Percentiles rank a stretch among this genome's conserved stretches.
Evolutionary conservation across 1,140 invertebrate species (phyloP).

Genomic region (Araneus ventricosus): DNA sequence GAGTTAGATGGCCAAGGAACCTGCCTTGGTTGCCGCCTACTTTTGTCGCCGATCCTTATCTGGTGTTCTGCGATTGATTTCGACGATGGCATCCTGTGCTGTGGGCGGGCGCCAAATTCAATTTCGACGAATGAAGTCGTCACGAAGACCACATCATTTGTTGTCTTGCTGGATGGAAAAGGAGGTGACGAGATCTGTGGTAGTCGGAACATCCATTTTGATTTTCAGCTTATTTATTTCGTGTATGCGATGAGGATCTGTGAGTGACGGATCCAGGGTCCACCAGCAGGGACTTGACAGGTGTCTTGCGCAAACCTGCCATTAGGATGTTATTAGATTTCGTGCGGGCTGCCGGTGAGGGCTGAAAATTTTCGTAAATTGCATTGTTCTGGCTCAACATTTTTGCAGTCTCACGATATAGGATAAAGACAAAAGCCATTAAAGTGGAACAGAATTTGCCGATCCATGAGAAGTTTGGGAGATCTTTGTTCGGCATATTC

Average conservation of each 20-base stretch:
- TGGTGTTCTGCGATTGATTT: neutral
- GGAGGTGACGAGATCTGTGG: neutral
- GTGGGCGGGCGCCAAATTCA: constrained; percentile 62
- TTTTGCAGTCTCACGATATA: neutral
- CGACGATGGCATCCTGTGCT: constrained; percentile 24
- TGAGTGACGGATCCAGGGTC: constrained; percentile 34
- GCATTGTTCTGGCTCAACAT: neutral
- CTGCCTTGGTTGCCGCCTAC: constrained; percentile 1
- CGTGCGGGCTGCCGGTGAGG: neutral
- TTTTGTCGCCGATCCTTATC: constrained; percentile 66
- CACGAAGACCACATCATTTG: constrained; percentile 52
- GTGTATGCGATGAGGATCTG: constrained; percentile 22
- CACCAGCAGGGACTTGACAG: neutral
- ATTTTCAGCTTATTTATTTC: neutral
- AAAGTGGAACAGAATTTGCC: neutral
- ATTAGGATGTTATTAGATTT: constrained; percentile 18
- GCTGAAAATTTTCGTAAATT: neutral
- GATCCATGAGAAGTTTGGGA: neutral
- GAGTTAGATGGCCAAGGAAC: neutral
- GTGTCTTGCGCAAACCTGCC: constrained; percentile 32
- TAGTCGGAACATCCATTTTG: neutral
- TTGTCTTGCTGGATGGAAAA: neutral
- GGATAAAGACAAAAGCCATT: constrained; percentile 37
- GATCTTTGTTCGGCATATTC: neutral
- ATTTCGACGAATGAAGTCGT: constrained; percentile 61